Evolutionary conservation across 2,888 invertebrate species (phyloP).

Genomic region (Minunthozetes semirufus): DNA sequence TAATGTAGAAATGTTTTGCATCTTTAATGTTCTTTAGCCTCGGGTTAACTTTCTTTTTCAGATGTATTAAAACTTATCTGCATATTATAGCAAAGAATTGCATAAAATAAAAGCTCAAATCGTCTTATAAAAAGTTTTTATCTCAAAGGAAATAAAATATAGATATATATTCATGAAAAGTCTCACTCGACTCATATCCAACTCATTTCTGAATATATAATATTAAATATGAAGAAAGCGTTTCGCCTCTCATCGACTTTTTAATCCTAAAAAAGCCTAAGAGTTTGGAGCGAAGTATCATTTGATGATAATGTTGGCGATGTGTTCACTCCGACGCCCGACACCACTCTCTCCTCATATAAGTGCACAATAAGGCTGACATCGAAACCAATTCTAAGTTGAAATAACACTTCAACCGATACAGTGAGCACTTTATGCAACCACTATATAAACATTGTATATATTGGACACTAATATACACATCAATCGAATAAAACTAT

Average conservation of each 20-base stretch:
- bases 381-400: background rate
- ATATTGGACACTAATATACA: conserved; percentile 19
- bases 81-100: conserved; percentile 20
- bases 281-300: background rate
- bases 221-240: background rate
- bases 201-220: conserved; percentile 13
- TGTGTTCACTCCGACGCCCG: conserved; percentile 4
- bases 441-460: conserved; percentile 10
- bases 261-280: background rate
- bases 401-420: conserved; percentile 13
- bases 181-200: background rate
- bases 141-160: conserved; percentile 31
- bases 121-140: conserved; percentile 32
- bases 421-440: conserved; percentile 1
- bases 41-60: background rate
- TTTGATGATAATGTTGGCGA: conserved; percentile 23
- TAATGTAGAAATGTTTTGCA: conserved; percentile 31
- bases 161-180: conserved; percentile 29
- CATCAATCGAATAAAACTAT: conserved; percentile 21
- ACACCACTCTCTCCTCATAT: background rate
- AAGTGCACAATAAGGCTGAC: background rate
- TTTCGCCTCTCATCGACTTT: conserved; percentile 21
- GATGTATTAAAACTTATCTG: conserved; percentile 31
- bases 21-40: conserved; percentile 22
- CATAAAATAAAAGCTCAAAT: conserved; percentile 27